Evolutionary conservation across 1,140 invertebrate species (phyloP).

Genomic region (Galleria mellonella): DNA sequence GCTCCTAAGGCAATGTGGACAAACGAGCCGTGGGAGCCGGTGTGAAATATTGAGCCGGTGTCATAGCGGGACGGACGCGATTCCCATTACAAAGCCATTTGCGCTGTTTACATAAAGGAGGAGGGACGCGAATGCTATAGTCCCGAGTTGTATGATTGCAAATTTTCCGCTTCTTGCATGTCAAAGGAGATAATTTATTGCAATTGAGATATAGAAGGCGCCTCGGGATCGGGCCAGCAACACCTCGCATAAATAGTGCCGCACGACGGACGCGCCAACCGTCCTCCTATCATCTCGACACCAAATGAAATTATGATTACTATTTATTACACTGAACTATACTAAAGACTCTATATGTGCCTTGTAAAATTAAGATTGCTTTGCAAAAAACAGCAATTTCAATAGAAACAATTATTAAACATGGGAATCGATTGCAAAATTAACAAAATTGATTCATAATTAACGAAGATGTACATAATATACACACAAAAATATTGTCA

Average conservation of each 20-base stretch:
- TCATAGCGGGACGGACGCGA: slow-evolving; percentile 43
- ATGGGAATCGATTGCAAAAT: too few relatives aligned
- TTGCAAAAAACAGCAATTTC: too few relatives aligned
- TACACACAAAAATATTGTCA: too few relatives aligned
- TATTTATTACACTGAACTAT: slow-evolving; percentile 27
- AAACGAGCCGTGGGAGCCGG: slow-evolving; percentile 50
- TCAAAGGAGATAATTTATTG: slow-evolving; percentile 63
- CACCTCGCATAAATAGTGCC: slow-evolving; percentile 51
- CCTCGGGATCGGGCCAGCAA: slow-evolving; percentile 34
- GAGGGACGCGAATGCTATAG: slow-evolving; percentile 26
- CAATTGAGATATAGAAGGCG: slow-evolving; percentile 52
- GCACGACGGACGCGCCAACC: slow-evolving; percentile 30
- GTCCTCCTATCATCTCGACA: slow-evolving; percentile 38
- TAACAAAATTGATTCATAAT: too few relatives aligned
- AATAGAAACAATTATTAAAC: too few relatives aligned
- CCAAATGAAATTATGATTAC: slow-evolving; percentile 52
- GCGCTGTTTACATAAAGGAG: slow-evolving; percentile 53
- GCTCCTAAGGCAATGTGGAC: slow-evolving; percentile 48
- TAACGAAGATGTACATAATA: too few relatives aligned
- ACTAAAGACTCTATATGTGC: neutral
- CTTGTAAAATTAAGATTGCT: too few relatives aligned
- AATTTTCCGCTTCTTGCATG: slow-evolving; percentile 59
- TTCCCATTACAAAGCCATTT: slow-evolving; percentile 60
- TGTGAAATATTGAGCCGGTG: slow-evolving; percentile 54
- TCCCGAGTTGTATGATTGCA: slow-evolving; percentile 39